Base-by-base conservation (phyloP, 2,797 vertebrate species). In the Rhadinocentrus ornatus region DNA sequence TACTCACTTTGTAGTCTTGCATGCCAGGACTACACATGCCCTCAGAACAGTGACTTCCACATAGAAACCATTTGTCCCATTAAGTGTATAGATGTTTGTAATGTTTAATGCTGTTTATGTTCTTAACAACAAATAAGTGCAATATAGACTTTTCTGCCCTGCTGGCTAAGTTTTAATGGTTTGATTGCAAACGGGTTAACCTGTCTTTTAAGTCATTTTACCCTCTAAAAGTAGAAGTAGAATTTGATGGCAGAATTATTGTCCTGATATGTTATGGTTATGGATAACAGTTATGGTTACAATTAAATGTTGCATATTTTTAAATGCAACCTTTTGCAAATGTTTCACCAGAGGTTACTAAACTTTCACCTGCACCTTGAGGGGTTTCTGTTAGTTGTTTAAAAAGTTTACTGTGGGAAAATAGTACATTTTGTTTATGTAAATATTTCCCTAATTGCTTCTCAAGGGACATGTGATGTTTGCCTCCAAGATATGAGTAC, bases 381-480 rank as follows among this genome's bases (percentile, higher is more conserved):
- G 9, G 15, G 6, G 16, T 60, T 37, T 27, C 4, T 71, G 71
- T 68, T 29, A 74, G 20, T 26, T 66, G 50, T 58, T 24, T 16
- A 27, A 62, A 27, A 44, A 18, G 31, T 80, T 83, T 73, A 64
- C 84, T 72, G 66, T 44, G 15, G 81, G 82, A 68, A 78, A 66
- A 75, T 63, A 6, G 29, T 61, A n/a, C 24, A 62, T 61, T 86
- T 82, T 34, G 61, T 65, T 62, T 53, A 35, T 65, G 65, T 77
- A 75, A 78, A 79, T 88, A 75, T 81, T 86, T 77, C 35, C 44
- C 29, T 86, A 85, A 88, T 85, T 85, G 77, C 66, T 52, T 32
- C 82, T 66, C 31, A 12, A 35, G 75, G 70, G 86, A 72, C 53
- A 3, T 8, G 20, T 1, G 60, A 32, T 82, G 78, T 82, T 86